These are phyloP conservation scores for Perca fluviatilis DNA, from an alignment of 2,113 vertebrate species.

Conservation along the genomic window DNA sequence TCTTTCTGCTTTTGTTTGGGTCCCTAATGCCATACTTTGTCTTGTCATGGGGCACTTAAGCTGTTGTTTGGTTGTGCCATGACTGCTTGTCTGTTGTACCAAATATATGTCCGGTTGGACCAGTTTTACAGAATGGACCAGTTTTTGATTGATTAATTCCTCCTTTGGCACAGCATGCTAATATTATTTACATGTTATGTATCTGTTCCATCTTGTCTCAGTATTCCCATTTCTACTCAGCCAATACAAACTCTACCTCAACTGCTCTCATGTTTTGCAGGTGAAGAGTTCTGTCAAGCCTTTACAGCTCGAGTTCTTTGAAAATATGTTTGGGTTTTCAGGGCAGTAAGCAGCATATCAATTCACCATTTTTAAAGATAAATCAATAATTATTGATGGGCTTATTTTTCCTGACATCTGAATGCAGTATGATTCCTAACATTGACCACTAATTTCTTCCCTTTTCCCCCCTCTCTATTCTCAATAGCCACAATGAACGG, in stretches of 20 bases:
- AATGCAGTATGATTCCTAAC: background rate
- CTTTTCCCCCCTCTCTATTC: slow-evolving; percentile 10
- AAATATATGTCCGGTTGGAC: background rate
- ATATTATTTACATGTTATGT: slow-evolving; percentile 5
- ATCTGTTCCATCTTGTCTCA: background rate
- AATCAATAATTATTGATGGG: background rate
- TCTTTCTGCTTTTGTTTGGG: background rate
- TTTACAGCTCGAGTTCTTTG: background rate
- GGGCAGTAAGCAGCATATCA: background rate
- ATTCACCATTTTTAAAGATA: background rate
- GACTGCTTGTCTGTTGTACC: background rate
- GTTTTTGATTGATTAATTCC: background rate
- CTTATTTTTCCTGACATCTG: background rate
- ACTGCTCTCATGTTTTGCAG: slow-evolving; percentile 1
- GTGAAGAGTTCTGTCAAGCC: background rate
- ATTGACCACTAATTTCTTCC: background rate
- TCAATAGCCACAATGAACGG: slow-evolving; percentile 95
- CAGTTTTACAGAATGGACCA: slow-evolving; percentile 1
- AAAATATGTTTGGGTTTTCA: slow-evolving; percentile 6
- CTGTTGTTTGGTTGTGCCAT: background rate
- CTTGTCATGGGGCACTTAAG: background rate
- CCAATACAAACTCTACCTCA: slow-evolving; percentile 9
- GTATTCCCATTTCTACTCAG: background rate
- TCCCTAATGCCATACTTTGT: background rate
- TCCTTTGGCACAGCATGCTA: background rate